phyloP scores from a whole-genome alignment of 2,113 vertebrate species.

The Puffinus mauretanicus region DNA sequence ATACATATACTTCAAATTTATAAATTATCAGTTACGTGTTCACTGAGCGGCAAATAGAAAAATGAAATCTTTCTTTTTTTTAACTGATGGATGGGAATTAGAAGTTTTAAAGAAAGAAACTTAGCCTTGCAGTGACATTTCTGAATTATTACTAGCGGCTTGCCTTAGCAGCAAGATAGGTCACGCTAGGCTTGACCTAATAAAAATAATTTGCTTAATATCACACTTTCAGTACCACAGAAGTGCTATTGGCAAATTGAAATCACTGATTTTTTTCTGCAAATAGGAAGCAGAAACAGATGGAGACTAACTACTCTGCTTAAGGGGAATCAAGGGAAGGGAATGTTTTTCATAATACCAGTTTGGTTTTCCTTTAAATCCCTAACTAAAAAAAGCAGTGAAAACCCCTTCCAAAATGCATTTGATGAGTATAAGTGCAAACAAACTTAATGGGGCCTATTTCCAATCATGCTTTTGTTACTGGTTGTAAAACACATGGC shows the following conservation, averaged over 20 bases:
- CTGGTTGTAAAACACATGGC: constrained; percentile 1
- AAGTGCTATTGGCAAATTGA: not conserved
- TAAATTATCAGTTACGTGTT: not conserved
- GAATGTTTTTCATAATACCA: not conserved
- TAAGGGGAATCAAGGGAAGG: not conserved
- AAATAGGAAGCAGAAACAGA: not conserved
- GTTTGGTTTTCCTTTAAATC: not conserved
- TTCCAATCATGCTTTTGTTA: not conserved
- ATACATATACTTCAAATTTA: not conserved
- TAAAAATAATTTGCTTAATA: not conserved
- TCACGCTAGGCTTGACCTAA: not conserved
- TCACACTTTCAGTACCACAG: not conserved
- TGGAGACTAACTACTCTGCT: not conserved
- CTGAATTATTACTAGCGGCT: not conserved
- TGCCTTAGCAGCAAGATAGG: not conserved
- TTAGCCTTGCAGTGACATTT: not conserved
- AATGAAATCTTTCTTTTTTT: not conserved
- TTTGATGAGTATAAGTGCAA: not conserved
- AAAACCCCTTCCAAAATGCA: not conserved
- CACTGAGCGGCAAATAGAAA: not conserved
- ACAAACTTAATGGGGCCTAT: not conserved
- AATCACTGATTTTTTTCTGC: not conserved
- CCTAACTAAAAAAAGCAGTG: not conserved
- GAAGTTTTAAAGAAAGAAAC: not conserved
- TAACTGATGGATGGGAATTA: not conserved